Evolutionary conservation across 2,888 invertebrate genomes (phyloP).

Genomic region (Pseudococcus viburni): DNA sequence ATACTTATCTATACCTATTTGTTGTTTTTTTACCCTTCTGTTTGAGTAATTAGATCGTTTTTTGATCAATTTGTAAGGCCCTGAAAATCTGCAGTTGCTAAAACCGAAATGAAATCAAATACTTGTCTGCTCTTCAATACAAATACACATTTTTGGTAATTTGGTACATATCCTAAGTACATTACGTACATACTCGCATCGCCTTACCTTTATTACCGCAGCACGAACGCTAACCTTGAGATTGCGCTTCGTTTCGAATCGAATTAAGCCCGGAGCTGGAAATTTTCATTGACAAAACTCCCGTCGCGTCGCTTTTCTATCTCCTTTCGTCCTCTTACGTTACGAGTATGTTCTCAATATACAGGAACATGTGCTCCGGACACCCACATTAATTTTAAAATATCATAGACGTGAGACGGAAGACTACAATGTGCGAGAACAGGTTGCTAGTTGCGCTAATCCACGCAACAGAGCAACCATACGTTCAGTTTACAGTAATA

Average conservation of each 20-base stretch:
- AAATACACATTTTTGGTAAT: too few species aligned
- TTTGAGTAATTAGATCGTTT: too few species aligned
- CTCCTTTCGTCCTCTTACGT: not conserved
- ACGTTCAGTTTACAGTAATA: not conserved
- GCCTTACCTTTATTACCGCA: not conserved
- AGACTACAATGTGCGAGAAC: not conserved
- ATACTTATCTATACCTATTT: too few species aligned
- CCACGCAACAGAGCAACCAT: not conserved
- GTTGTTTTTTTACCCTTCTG: too few species aligned
- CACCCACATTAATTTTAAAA: not conserved
- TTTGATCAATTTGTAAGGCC: too few species aligned
- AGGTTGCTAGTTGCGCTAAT: not conserved
- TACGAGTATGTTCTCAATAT: not conserved
- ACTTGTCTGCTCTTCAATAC: too few species aligned
- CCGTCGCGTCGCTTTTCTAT: not conserved
- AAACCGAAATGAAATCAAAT: too few species aligned
- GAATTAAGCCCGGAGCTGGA: not conserved
- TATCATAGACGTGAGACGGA: not conserved
- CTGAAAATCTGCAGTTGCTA: too few species aligned
- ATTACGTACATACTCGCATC: too few species aligned
- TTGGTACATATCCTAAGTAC: too few species aligned
- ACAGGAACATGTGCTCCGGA: not conserved
- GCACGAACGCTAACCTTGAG: not conserved
- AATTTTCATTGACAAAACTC: constrained; percentile 7
- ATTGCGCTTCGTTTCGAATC: not conserved